Evolutionary conservation across 1,140 invertebrate genomes (phyloP), one percentile per base, ranked within the genome.

Genomic region (Bombus pyrosoma): DNA sequence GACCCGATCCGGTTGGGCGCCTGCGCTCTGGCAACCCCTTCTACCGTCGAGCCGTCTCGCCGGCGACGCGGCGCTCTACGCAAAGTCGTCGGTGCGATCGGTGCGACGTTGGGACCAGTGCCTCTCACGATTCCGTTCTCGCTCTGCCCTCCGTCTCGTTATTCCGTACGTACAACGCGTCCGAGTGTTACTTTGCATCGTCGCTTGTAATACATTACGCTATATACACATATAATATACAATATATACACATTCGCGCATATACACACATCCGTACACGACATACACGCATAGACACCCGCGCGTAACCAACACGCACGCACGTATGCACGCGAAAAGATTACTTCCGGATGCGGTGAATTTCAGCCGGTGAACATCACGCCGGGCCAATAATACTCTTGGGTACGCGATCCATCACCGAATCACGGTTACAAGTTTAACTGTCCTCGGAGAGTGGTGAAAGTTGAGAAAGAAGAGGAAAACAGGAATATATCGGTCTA

Each of bases 41-140:
- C 91, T 92, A 91, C 89, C 91, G 89, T 53, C 77, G 72, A 87
- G 89, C 89, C 92, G 93, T 93, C 93, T 94, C 93, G 91, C 94
- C 94, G 94, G 93, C 94, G 92, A 93, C 93, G 92, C 94, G 93
- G 93, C 93, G 93, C 93, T 93, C 68, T 89, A 93, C 92, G 93
- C 90, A 90, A 92, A 92, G 93, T 94, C 93, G 91, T 94, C 92
- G 91, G 91, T 92, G 88, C 84, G 87, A 91, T 91, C 91, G 88
- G 88, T 80, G 81, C 86, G 89, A 90, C 93, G 87, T 88, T 91
- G 91, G 91, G 89, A 92, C 87, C 93, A 93, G 93, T 93, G 92
- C 92, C 93, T 93, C 93, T 88, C 89, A 92, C 92, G 91, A 90
- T 91, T 88, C 79, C 89, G 89, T 91, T 91, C 89, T 91, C 87